Conservation (phyloP, 2,888 invertebrate species). For the Melieria omissa region DNA sequence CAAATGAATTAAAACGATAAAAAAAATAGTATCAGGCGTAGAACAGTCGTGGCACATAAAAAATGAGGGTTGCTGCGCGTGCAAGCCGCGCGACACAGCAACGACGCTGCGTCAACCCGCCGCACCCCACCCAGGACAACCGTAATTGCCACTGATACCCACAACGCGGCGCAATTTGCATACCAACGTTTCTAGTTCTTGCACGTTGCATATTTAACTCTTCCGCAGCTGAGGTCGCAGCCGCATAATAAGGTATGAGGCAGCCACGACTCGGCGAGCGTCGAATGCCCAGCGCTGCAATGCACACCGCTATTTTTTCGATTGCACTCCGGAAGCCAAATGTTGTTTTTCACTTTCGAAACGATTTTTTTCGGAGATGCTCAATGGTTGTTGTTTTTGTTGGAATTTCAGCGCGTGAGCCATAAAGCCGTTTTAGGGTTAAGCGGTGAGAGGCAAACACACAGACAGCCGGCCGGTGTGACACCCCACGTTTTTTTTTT, state of each 20-base stretch:
- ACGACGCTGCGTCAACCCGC: too few species aligned
- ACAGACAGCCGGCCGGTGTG: slow-evolving; percentile 1
- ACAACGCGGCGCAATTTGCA: slow-evolving; percentile 46
- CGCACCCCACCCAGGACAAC: background rate
- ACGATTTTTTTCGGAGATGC: too few species aligned
- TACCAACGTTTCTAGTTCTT: slow-evolving; percentile 44
- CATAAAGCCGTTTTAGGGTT: slow-evolving; percentile 16
- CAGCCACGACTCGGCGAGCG: background rate
- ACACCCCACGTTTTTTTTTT: slow-evolving; percentile 35
- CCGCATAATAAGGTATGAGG: background rate
- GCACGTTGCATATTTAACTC: slow-evolving; percentile 34
- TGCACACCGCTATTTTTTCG: background rate
- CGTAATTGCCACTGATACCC: slow-evolving; percentile 45
- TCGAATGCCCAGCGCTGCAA: background rate
- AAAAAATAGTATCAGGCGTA: background rate
- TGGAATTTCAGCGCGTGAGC: background rate
- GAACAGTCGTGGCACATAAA: too few species aligned
- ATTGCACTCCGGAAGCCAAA: too few species aligned
- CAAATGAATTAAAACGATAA: slow-evolving; percentile 8
- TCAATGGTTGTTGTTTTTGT: background rate
- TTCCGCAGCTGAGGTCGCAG: slow-evolving; percentile 2
- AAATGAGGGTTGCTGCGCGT: too few species aligned
- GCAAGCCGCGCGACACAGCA: too few species aligned
- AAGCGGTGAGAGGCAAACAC: background rate
- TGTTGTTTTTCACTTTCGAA: background rate